phyloP scores from a whole-genome alignment of 2,888 invertebrate genomes.

The Linnaemya tessellans region DNA sequence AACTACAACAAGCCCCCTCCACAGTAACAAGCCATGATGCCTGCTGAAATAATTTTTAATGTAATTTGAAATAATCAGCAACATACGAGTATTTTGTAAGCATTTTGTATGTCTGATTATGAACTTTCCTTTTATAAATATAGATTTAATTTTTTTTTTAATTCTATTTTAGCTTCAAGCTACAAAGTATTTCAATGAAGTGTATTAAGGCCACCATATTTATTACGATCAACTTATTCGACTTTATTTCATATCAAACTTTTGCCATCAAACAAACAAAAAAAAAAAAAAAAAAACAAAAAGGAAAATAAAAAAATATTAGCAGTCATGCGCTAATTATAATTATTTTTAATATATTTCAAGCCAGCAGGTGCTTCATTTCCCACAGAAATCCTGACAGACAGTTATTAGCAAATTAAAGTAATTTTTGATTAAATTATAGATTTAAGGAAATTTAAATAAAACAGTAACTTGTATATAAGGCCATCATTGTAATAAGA shows the following conservation, averaged over 20 bases:
- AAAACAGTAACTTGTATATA: neutral
- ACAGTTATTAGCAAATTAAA: neutral
- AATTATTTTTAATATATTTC: too few relatives aligned
- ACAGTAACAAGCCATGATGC: neutral
- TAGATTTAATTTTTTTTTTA: neutral
- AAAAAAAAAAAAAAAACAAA: too few relatives aligned
- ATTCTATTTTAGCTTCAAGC: neutral
- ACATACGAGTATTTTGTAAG: too few relatives aligned
- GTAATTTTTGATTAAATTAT: neutral
- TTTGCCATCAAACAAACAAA: neutral
- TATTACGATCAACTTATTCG: neutral
- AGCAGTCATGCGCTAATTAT: too few relatives aligned
- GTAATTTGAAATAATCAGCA: too few relatives aligned
- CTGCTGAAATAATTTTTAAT: too few relatives aligned
- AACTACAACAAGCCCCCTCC: too few relatives aligned
- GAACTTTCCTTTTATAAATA: neutral
- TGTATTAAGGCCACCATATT: neutral
- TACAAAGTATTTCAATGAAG: neutral
- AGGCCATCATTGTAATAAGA: too few relatives aligned
- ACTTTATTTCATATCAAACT: neutral
- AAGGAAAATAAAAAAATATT: too few relatives aligned
- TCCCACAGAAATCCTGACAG: neutral
- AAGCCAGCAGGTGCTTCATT: neutral
- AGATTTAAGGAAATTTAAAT: neutral
- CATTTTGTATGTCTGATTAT: too few relatives aligned